Conservation (phyloP, 2,888 invertebrate species). For the Mystacides longicornis region DNA sequence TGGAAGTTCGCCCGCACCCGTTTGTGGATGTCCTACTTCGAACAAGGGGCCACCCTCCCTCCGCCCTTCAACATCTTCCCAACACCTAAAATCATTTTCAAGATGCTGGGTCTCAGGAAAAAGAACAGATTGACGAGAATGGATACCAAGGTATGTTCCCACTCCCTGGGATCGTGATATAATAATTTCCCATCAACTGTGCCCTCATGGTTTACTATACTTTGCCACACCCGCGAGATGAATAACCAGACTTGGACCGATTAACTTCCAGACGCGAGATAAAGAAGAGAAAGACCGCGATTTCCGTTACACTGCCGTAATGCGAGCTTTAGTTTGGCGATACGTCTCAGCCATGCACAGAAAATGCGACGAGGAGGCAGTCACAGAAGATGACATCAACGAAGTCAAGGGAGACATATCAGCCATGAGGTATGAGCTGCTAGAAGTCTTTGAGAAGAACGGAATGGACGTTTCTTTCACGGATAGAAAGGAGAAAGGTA, state of each 20-base stretch:
- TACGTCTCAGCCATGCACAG: constrained; percentile 85
- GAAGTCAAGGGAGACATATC: constrained; percentile 93
- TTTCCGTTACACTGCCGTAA: constrained; percentile 70
- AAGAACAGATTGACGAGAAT: constrained; percentile 52
- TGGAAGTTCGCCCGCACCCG: constrained; percentile 96
- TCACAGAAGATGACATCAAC: constrained; percentile 90
- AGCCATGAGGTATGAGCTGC: constrained; percentile 81
- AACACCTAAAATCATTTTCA: constrained; percentile 70
- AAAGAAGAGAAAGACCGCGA: constrained; percentile 60
- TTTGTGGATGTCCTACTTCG: constrained; percentile 94
- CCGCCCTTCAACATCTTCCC: constrained; percentile 92
- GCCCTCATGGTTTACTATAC: too few relatives aligned
- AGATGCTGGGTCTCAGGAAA: constrained; percentile 54
- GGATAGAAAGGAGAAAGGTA: constrained; percentile 67
- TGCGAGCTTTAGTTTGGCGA: constrained; percentile 86
- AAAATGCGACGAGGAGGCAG: constrained; percentile 72
- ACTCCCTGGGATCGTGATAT: too few relatives aligned
- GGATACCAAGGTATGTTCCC: constrained; percentile 50
- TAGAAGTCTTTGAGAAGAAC: constrained; percentile 81
- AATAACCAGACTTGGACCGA: too few relatives aligned
- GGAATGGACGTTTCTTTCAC: constrained; percentile 77
- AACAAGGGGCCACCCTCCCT: constrained; percentile 82
- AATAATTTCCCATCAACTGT: too few relatives aligned
- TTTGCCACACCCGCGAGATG: too few relatives aligned
- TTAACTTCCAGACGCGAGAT: constrained; percentile 45